Conservation (phyloP, 2,888 invertebrate genomes). For the Harmothoe impar region DNA sequence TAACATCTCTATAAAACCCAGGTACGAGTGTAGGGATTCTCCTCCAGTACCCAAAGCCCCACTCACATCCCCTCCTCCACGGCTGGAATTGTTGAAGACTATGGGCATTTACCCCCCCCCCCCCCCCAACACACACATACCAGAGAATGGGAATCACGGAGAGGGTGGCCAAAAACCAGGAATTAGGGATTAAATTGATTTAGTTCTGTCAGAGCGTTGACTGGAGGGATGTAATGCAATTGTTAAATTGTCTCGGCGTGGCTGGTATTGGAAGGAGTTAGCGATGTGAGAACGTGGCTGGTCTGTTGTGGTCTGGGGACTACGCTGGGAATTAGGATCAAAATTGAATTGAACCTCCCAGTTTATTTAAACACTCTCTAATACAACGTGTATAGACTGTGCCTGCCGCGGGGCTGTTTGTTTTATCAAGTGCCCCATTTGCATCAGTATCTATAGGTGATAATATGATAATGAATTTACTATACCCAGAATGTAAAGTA, state of each 20-base stretch:
- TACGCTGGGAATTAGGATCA: background rate
- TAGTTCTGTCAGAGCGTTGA: background rate
- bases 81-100: background rate
- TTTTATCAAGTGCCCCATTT: too few species aligned
- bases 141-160: background rate
- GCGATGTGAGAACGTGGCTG: background rate
- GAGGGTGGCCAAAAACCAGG: background rate
- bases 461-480: too few species aligned
- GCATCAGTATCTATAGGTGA: too few species aligned
- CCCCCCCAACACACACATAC: too few species aligned
- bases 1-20: background rate
- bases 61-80: background rate
- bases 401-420: too few species aligned
- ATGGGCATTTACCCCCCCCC: background rate
- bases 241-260: background rate
- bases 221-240: background rate
- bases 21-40: too few species aligned
- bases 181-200: constrained; percentile 36
- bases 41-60: background rate
- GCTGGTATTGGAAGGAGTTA: background rate
- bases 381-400: too few species aligned
- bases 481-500: too few species aligned
- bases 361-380: background rate
- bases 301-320: background rate
- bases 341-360: background rate